A percentile compares a stretch with the other conserved stretches of the same genome.
phyloP scores from a whole-genome alignment of 2,113 vertebrate genomes.

The Oryzias curvinotus region DNA sequence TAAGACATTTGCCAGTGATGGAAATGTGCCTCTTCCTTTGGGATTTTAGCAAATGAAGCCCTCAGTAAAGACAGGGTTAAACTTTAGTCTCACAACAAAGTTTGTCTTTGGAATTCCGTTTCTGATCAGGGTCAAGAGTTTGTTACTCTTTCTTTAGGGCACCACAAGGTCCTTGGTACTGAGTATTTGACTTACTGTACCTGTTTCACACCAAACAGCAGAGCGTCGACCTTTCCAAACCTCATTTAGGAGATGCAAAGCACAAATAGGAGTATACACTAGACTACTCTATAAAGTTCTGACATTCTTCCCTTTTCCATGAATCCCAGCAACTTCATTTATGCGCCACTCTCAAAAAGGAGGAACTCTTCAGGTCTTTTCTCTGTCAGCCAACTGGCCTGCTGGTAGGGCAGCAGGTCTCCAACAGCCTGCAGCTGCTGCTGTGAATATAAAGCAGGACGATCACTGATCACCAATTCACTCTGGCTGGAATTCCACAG shows the following conservation, averaged over 20 bases:
- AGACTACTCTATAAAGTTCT: background rate
- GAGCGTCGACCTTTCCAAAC: background rate
- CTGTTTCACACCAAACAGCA: background rate
- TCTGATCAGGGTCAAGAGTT: too few relatives aligned
- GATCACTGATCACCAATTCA: slow-evolving; percentile 35
- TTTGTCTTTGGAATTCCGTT: too few relatives aligned
- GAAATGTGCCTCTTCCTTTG: too few relatives aligned
- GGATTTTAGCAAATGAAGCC: too few relatives aligned
- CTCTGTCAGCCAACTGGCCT: slow-evolving; percentile 37
- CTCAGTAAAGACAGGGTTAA: too few relatives aligned
- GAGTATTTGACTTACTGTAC: slow-evolving; percentile 13
- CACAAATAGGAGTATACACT: background rate
- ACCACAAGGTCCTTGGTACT: background rate
- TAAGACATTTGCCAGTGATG: too few relatives aligned
- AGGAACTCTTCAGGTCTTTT: slow-evolving; percentile 36
- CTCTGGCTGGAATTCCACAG: slow-evolving; percentile 34
- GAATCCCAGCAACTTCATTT: slow-evolving; percentile 41
- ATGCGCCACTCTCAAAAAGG: slow-evolving; percentile 24
- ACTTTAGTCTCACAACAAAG: too few relatives aligned
- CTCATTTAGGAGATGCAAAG: background rate
- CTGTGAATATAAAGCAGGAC: slow-evolving; percentile 51
- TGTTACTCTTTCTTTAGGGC: too few relatives aligned
- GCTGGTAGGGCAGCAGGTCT: slow-evolving; percentile 40
- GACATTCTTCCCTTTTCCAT: slow-evolving; percentile 9
- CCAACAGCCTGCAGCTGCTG: slow-evolving; percentile 49